Percentiles rank a stretch among this genome's conserved stretches.
Evolutionary conservation across 2,113 vertebrate genomes (phyloP).

Genomic region (Amphiprion ocellaris): DNA sequence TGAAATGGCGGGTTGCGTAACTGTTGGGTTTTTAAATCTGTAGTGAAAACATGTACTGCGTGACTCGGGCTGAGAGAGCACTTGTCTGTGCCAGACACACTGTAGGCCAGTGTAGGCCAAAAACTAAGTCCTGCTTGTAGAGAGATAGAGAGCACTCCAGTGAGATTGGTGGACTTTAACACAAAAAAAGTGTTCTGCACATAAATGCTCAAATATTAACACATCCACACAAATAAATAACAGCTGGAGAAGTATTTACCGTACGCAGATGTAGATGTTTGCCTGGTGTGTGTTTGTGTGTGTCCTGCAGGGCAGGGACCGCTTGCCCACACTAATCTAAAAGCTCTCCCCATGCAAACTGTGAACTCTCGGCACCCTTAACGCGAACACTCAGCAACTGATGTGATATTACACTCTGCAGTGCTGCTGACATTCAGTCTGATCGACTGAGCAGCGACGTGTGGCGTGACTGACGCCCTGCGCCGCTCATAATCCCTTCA

Average conservation of each 20-base stretch:
- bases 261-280: conserved; percentile 20
- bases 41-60: conserved; percentile 51
- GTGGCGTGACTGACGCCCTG: neutral
- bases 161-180: conserved; percentile 30
- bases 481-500: neutral
- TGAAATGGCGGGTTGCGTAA: conserved; percentile 45
- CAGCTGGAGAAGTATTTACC: conserved; percentile 27
- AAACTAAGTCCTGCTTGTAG: conserved; percentile 25
- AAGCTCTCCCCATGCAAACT: neutral
- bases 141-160: conserved; percentile 37
- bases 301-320: conserved; percentile 26
- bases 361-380: neutral
- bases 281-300: conserved; percentile 12
- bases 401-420: neutral
- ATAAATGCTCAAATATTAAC: conserved; percentile 44
- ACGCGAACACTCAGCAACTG: no score
- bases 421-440: conserved; percentile 13
- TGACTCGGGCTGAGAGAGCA: conserved; percentile 73
- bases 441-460: conserved; percentile 8
- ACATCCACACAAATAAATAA: conserved; percentile 47
- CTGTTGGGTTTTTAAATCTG: conserved; percentile 54
- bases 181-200: conserved; percentile 23
- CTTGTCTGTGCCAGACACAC: conserved; percentile 58
- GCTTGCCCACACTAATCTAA: conserved; percentile 1
- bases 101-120: conserved; percentile 26